Percentiles rank a stretch among this genome's conserved stretches.
Evolutionary conservation across 2,113 vertebrate genomes (phyloP).

Genomic region (Ariopsis seemanni): DNA sequence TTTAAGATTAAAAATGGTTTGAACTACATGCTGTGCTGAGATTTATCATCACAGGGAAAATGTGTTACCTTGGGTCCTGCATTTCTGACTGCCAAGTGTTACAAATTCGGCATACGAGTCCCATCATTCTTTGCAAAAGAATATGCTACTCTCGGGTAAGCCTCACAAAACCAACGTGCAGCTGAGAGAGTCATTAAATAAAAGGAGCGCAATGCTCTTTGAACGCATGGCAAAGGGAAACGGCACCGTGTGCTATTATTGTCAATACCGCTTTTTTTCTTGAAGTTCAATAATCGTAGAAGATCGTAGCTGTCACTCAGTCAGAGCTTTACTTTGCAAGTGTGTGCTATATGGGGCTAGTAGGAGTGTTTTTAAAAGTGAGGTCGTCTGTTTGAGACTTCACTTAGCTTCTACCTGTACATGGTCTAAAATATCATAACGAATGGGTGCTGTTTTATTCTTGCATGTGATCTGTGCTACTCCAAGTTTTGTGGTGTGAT

Average conservation of each 20-base stretch:
- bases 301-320: background rate
- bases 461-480: background rate
- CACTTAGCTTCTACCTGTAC: no score
- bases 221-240: background rate
- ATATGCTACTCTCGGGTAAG: background rate
- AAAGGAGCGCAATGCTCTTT: background rate
- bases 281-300: background rate
- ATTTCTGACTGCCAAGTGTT: background rate
- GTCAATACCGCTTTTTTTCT: background rate
- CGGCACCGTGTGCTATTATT: background rate
- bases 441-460: conserved; percentile 3
- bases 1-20: background rate
- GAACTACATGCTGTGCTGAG: background rate
- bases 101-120: background rate
- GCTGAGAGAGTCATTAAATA: background rate
- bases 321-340: background rate
- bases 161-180: background rate
- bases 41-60: background rate
- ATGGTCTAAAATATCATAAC: no score
- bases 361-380: background rate
- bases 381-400: background rate
- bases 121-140: background rate
- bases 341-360: background rate
- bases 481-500: conserved; percentile 5
- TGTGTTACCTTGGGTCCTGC: background rate